phyloP scores from a whole-genome alignment of 2,797 vertebrate genomes.

The Danio jaintianensis region DNA sequence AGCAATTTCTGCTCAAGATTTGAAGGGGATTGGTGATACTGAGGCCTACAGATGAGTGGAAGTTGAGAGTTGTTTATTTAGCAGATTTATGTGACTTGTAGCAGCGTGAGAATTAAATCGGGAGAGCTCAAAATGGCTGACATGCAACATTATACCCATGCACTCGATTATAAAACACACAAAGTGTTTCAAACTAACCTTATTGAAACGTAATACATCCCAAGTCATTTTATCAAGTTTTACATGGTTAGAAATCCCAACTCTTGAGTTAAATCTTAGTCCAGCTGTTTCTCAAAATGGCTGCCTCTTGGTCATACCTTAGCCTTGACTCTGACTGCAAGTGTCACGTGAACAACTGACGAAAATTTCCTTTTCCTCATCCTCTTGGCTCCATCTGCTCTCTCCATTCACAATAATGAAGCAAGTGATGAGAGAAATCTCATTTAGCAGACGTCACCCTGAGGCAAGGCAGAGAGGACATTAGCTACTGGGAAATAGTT shows the following conservation, averaged over 20 bases:
- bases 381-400: slow-evolving; percentile 54
- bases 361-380: slow-evolving; percentile 53
- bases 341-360: slow-evolving; percentile 35
- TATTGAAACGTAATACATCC: not conserved
- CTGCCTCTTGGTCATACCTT: slow-evolving; percentile 32
- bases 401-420: slow-evolving; percentile 49
- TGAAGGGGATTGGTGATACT: slow-evolving; percentile 38
- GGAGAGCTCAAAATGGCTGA: slow-evolving; percentile 14
- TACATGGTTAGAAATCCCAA: not conserved
- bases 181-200: not conserved
- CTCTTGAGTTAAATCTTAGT: not conserved
- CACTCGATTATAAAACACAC: too few species aligned
- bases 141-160: not conserved
- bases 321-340: slow-evolving; percentile 50
- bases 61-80: slow-evolving; percentile 12
- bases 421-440: slow-evolving; percentile 55
- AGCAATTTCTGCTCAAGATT: slow-evolving; percentile 46
- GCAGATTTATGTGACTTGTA: slow-evolving; percentile 16
- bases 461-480: slow-evolving; percentile 49
- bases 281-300: slow-evolving; percentile 47
- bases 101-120: slow-evolving; percentile 34
- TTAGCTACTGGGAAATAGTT: slow-evolving; percentile 54
- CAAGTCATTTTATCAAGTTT: not conserved
- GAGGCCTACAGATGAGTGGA: slow-evolving; percentile 13
- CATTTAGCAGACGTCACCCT: slow-evolving; percentile 51